Percentiles rank a stretch among this genome's conserved stretches.
Evolutionary conservation across 2,797 vertebrate species (phyloP).

Genomic region (Bucorvus abyssinicus): DNA sequence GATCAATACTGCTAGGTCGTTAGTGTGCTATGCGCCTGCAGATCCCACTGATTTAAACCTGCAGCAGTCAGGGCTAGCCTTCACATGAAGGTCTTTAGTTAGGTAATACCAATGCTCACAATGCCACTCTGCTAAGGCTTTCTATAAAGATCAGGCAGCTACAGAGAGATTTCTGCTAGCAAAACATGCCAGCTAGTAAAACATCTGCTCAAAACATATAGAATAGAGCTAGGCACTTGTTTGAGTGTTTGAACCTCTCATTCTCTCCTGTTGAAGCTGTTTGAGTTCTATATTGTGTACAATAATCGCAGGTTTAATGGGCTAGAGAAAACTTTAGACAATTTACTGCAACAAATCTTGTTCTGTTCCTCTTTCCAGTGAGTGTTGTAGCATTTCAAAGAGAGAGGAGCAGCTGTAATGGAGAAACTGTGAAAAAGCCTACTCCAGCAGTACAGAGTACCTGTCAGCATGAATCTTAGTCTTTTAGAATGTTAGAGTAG

Average conservation of each 20-base stretch:
- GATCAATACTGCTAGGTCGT: rapidly evolving
- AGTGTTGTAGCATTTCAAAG: background rate
- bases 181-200: background rate
- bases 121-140: background rate
- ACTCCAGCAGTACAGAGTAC: background rate
- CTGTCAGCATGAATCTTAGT: background rate
- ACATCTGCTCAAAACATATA: background rate
- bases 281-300: background rate
- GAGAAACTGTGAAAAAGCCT: background rate
- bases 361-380: background rate
- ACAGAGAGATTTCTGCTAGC: background rate
- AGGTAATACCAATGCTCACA: background rate
- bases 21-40: background rate
- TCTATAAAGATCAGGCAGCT: background rate
- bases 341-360: background rate
- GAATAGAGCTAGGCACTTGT: background rate
- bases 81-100: background rate
- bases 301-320: background rate
- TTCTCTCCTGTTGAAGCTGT: background rate
- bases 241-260: background rate
- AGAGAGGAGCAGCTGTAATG: background rate
- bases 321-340: background rate
- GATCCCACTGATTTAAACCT: background rate
- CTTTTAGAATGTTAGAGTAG: background rate
- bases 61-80: background rate